A percentile compares a stretch with the other conserved stretches of the same genome.
phyloP scores from a whole-genome alignment of 2,113 vertebrate genomes.

The Tachysurus fulvidraco region DNA sequence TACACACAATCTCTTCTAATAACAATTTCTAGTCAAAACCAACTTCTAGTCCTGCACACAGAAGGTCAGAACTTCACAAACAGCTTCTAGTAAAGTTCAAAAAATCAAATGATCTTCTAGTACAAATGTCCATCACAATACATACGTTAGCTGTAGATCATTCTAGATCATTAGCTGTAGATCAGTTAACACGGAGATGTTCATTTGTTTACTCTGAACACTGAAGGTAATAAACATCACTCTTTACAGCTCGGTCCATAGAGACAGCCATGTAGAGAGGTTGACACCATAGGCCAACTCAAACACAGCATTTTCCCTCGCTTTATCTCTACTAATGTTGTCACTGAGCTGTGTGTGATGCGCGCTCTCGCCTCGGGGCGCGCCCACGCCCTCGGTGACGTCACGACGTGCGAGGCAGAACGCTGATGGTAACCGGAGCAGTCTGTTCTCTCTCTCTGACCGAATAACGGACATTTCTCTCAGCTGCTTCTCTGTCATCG shows the following conservation, averaged over 20 bases:
- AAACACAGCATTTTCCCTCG: neutral
- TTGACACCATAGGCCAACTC: neutral
- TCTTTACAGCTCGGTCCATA: neutral
- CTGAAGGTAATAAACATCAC: neutral
- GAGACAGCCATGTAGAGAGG: neutral
- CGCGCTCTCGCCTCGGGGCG: slow-evolving; percentile 3
- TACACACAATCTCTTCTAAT: too few relatives aligned
- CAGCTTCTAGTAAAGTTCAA: too few relatives aligned
- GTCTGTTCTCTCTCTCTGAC: neutral
- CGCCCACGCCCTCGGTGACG: slow-evolving; percentile 19
- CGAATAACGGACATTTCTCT: slow-evolving; percentile 1
- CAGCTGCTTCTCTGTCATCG: neutral
- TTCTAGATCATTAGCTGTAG: neutral
- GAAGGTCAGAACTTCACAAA: too few relatives aligned
- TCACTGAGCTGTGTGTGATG: neutral
- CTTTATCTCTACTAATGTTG: neutral
- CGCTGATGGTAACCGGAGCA: neutral
- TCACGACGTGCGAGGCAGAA: neutral
- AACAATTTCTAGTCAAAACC: too few relatives aligned
- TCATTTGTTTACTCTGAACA: neutral
- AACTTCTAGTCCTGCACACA: too few relatives aligned
- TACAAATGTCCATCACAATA: too few relatives aligned
- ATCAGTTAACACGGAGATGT: neutral
- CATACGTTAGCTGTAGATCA: too few relatives aligned
- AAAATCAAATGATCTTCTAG: too few relatives aligned